Base-by-base conservation (phyloP, 2,888 invertebrate species). In the Apocheima hispidaria region DNA sequence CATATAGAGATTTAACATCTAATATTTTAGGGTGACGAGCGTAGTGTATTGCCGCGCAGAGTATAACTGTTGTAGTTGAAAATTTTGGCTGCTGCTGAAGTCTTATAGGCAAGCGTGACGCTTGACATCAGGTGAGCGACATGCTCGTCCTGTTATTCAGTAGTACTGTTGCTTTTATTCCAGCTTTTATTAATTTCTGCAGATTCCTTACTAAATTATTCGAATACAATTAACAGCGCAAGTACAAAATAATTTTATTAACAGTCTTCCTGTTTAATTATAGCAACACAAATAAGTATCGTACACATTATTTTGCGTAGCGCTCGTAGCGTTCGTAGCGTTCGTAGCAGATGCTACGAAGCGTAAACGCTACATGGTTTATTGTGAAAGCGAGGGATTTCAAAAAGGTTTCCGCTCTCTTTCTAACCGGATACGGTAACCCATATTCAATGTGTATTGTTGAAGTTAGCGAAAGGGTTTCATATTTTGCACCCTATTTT, bases 281-380 rank as follows among this genome's bases (percentile, higher is more conserved):
- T 33, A 43, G 16, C n/a, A 46, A 43, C 33, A 33, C 44, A 56
- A 52, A 49, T 56, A 53, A 50, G 36, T 43, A 38, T 48, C 43
- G 56, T 60, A 18, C 26, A 46, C 30, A 52, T 59, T 35, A 55
- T 60, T 59, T 44, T 55, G 26, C 50, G 35, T 51, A 40, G 51
- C 51, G n/a, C 36, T 38, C 54, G 61, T 72, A 72, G 73, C 67
- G 59, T 66, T 73, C 67, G 72, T 71, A 71, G 63, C 66, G 33
- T 26, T 63, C 51, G 68, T 74, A 74, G 75, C 78, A 81, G 74
- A 74, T 78, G 80, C 75, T 73, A 71, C 74, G 72, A 60, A 67
- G 71, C 70, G 74, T 73, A 68, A 72, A 73, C 66, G 26, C 62
- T 65, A 65, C 65, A 66, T 69, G 66, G 66, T 5, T 70, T 79